phyloP scores from a whole-genome alignment of 1,140 invertebrate species.

The Drosophila rufa region DNA sequence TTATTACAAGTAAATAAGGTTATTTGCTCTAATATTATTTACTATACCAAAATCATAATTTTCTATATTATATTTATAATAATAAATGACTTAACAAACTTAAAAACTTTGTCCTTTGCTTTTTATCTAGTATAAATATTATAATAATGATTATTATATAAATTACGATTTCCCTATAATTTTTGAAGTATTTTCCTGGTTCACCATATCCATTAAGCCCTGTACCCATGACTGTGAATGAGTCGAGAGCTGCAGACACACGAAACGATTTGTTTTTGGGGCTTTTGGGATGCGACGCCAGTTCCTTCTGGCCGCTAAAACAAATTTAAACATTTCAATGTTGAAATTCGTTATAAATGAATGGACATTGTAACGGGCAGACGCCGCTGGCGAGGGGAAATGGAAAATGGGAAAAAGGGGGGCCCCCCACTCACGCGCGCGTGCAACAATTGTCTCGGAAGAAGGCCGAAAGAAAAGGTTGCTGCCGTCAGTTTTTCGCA shows the following conservation, averaged over 20 bases:
- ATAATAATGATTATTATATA: too few species aligned
- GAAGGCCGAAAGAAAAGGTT: conserved; percentile 38
- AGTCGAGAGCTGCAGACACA: conserved; percentile 18
- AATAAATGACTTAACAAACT: too few species aligned
- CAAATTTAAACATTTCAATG: conserved; percentile 74
- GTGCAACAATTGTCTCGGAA: conserved; percentile 45
- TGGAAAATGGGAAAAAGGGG: neutral
- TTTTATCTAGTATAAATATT: too few species aligned
- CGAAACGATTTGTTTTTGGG: conserved; percentile 25
- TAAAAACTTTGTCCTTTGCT: too few species aligned
- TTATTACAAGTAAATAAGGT: too few species aligned
- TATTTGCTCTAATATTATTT: too few species aligned
- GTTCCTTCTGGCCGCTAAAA: conserved; percentile 53
- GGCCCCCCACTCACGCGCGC: conserved; percentile 21
- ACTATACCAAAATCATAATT: too few species aligned
- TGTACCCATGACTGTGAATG: conserved; percentile 15
- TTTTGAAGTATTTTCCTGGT: too few species aligned
- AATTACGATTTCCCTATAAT: too few species aligned
- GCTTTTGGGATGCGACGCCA: conserved; percentile 21
- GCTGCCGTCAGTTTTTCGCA: conserved; percentile 51
- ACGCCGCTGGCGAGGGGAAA: conserved; percentile 25
- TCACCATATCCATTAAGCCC: neutral
- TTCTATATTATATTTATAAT: too few species aligned
- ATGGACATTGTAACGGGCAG: conserved; percentile 72
- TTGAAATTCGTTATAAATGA: conserved; percentile 81